These are phyloP conservation scores for Dermolepida albohirtum DNA, from an alignment of 2,888 invertebrate species.

Conservation along the genomic window DNA sequence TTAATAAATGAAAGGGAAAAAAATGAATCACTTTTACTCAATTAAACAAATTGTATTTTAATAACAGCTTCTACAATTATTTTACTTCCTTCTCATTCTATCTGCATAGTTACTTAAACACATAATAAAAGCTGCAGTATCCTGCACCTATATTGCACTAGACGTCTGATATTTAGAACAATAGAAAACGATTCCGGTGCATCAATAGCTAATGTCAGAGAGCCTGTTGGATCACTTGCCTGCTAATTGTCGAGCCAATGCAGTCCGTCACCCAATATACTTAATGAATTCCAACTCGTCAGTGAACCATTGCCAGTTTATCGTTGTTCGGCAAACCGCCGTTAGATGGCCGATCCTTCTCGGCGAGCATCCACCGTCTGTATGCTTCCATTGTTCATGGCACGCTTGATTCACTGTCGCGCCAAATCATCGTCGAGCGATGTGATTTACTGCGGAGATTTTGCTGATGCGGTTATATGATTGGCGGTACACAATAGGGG, in stretches of 20 bases:
- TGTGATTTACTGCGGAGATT: conserved; percentile 25
- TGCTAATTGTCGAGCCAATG: not conserved
- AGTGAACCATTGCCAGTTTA: not conserved
- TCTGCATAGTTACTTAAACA: too few relatives aligned
- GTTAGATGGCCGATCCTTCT: conserved; percentile 24
- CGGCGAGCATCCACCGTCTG: not conserved
- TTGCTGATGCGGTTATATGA: conserved; percentile 6
- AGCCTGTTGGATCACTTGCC: too few relatives aligned
- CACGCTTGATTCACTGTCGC: conserved; percentile 6
- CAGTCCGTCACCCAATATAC: not conserved
- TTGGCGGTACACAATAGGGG: conserved; percentile 4
- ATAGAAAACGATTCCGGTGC: too few relatives aligned
- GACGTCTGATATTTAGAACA: too few relatives aligned
- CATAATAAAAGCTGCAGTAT: too few relatives aligned
- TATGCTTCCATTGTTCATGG: conserved; percentile 16
- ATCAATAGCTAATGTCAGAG: too few relatives aligned
- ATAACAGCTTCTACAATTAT: too few relatives aligned
- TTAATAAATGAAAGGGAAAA: too few relatives aligned
- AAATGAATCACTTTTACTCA: too few relatives aligned
- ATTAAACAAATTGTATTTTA: too few relatives aligned
- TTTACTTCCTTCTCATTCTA: too few relatives aligned
- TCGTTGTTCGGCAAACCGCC: conserved; percentile 25
- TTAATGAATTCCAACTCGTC: not conserved
- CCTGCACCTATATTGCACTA: too few relatives aligned
- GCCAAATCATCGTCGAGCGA: conserved; percentile 27